Base-by-base conservation (phyloP, 2,888 invertebrate genomes). In the Drosophila birchii region DNA sequence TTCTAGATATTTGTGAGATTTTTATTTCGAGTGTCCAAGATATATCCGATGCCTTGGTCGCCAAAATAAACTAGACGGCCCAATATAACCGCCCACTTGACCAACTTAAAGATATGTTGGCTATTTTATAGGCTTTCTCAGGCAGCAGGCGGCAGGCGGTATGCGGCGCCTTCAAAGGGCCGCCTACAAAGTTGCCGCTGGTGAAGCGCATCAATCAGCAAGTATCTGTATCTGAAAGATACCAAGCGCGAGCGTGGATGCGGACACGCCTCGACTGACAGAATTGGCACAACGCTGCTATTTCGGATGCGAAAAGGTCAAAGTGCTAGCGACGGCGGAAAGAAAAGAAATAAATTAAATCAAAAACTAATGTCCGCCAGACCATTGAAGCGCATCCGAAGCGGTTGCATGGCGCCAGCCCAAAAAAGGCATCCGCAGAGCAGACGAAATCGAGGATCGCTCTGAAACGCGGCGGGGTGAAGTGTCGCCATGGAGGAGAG, bases 201-300 rank as follows among this genome's bases (percentile, higher is more conserved):
- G 58, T 79, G 85, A 87, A 59, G 83, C 80, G 83, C 76, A 86
- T 85, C 84, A 83, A 85, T 85, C 84, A 85, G 69, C 84, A 78
- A 44, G 49, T 44, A 56, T 58, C 36, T 53, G 72, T 66, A 75
- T 78, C 80, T 63, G 73, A 47, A 54, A 80, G 75, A 69, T 78
- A 59, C 71, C 59, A 67, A 54, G 51, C 55, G 45, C 47, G 47
- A 53, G 51, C 23, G 39, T 61, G 54, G 56, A 63, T 51, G 47
- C 59, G 62, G 49, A 56, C 63, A 70, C 68, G 66, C 38, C 76
- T 62, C 49, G 83, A 54, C 68, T 84, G 84, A 85, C 84, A 86
- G 86, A 85, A 88, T 80, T 85, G 88, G 84, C 88, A 86, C 84
- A 88, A 76, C 68, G 78, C 77, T 54, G 69, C 71, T 88, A 86